Evolutionary conservation across 1,140 invertebrate genomes (phyloP), one percentile per base, ranked within the genome.

Genomic region (Ceratina japonica): DNA sequence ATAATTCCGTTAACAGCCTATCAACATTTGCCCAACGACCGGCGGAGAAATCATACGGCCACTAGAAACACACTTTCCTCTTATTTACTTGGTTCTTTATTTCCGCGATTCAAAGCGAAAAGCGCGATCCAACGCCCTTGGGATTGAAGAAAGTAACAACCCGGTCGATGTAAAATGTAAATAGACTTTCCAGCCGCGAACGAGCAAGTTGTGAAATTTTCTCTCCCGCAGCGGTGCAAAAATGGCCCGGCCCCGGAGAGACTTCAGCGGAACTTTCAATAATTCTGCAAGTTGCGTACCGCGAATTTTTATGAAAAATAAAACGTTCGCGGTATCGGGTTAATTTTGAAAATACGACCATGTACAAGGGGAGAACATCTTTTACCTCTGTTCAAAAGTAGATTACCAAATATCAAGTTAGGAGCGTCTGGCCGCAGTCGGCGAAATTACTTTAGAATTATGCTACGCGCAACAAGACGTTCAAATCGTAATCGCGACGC

Each of bases 401-500:
- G 24, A n/a, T 0, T 8, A 27, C 2, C 8, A 64, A 49, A 20
- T 16, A n/a, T 12, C 16, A 20, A n/a, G 5, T 12, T 37, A 49
- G 0, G 27, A 31, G 37, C 4, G 22, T 24, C 56, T 69, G 27
- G 52, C 65, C 61, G 68, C 62, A 77, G 54, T 51, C 63, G 70
- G 37, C 71, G 79, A 75, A 86, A 86, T 86, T 85, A 66, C 80
- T 85, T 69, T 66, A 75, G 71, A 86, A 86, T 86, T 86, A 86
- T 85, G 76, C 74, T 61, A 22, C 65, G 61, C 58, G 63, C 63
- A 62, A 61, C 83, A 75, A 75, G 72, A 75, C 83, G 78, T 76
- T 83, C 80, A 82, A 85, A 85, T 82, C 73, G 78, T 77, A 85
- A 85, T 86, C 76, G 70, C 75, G 52, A 61, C 51, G 44, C 27